phyloP scores from a whole-genome alignment of 2,797 vertebrate species.

The Sebastes vulpes region DNA sequence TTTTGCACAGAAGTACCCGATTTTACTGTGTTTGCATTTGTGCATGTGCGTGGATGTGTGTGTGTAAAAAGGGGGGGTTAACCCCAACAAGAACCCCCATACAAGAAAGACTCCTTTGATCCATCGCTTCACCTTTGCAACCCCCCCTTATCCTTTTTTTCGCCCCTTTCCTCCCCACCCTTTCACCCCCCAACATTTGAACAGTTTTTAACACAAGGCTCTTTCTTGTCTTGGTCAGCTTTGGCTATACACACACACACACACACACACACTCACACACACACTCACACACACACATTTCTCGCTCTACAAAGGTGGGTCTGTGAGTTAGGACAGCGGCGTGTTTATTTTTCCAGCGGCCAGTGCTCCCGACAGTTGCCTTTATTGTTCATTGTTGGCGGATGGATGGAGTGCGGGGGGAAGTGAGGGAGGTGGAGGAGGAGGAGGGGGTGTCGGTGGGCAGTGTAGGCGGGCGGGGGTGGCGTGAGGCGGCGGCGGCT shows the following conservation, averaged over 20 bases:
- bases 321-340: conserved; percentile 89
- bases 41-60: conserved; percentile 5
- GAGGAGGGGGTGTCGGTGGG: conserved; percentile 50
- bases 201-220: conserved; percentile 88
- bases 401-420: conserved; percentile 74
- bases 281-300: conserved; percentile 21
- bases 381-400: conserved; percentile 95
- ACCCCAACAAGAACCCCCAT: conserved; percentile 55
- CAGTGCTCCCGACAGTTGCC: conserved; percentile 90
- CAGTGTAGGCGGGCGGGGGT: conserved; percentile 41
- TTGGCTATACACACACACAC: conserved; percentile 66
- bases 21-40: conserved; percentile 57
- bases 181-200: conserved; percentile 74
- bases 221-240: conserved; percentile 90
- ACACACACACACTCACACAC: conserved; percentile 14
- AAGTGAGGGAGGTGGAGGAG: conserved; percentile 57
- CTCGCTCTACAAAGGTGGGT: conserved; percentile 87
- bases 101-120: conserved; percentile 86
- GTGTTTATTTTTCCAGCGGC: conserved; percentile 90
- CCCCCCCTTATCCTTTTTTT: conserved; percentile 40
- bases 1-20: conserved; percentile 26
- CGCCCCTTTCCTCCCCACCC: conserved; percentile 36
- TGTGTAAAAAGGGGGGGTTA: conserved; percentile 16
- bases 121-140: conserved; percentile 76
- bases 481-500: conserved; percentile 29